Percentiles rank a stretch among this genome's conserved stretches.
Evolutionary conservation across 2,888 invertebrate species (phyloP).

Genomic region (Xanthorhoe spadicearia): DNA sequence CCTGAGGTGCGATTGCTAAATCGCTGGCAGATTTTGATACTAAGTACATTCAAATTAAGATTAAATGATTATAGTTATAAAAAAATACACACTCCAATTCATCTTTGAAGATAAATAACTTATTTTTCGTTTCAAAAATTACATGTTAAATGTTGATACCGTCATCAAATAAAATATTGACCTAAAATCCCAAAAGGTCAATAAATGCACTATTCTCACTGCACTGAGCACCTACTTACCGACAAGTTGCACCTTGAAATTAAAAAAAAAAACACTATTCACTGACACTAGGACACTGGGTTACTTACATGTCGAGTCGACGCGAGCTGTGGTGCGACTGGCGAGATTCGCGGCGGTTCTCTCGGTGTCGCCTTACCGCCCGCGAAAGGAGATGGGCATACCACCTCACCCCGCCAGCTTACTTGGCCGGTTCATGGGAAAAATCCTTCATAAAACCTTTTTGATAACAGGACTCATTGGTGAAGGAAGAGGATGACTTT

Average conservation of each 20-base stretch:
- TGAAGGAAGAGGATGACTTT: too few relatives aligned
- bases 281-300: slow-evolving; percentile 72
- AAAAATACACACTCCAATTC: not conserved
- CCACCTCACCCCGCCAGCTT: slow-evolving; percentile 68
- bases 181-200: slow-evolving; percentile 24
- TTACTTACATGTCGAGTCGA: slow-evolving; percentile 85
- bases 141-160: not conserved
- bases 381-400: slow-evolving; percentile 78
- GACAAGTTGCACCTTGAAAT: slow-evolving; percentile 64
- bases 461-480: slow-evolving; percentile 1
- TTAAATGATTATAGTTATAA: not conserved
- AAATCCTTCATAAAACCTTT: slow-evolving; percentile 45
- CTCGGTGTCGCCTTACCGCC: slow-evolving; percentile 82
- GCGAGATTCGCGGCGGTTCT: slow-evolving; percentile 64
- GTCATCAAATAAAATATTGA: slow-evolving; percentile 6
- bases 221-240: slow-evolving; percentile 71
- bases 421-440: slow-evolving; percentile 48
- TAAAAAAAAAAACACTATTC: slow-evolving; percentile 64
- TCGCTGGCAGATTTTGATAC: slow-evolving; percentile 26
- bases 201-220: slow-evolving; percentile 51
- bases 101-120: not conserved
- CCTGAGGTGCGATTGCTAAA: slow-evolving; percentile 63
- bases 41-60: not conserved
- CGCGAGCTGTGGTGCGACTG: slow-evolving; percentile 85
- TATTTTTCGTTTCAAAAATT: not conserved